Conservation (phyloP, 2,888 invertebrate genomes). For the Brenthis daphne region DNA sequence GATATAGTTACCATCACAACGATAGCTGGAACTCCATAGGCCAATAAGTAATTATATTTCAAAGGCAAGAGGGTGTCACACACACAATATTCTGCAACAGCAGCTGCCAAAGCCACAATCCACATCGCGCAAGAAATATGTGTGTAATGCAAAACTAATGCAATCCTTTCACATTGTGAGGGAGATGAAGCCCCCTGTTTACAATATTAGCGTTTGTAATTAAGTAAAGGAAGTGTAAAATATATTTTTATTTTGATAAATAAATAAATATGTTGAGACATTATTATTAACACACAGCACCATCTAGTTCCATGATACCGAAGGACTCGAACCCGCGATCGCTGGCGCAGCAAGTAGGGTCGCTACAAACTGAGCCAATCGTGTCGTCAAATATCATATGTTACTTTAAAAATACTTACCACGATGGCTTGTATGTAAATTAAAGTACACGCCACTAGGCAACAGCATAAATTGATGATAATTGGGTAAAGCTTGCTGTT, state of each 20-base stretch:
- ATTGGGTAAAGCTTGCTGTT: constrained; percentile 81
- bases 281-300: too few species aligned
- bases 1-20: constrained; percentile 84
- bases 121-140: constrained; percentile 87
- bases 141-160: constrained; percentile 86
- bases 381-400: too few species aligned
- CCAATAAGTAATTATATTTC: constrained; percentile 83
- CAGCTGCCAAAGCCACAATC: constrained; percentile 84
- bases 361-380: too few species aligned
- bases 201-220: background rate
- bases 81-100: constrained; percentile 79
- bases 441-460: constrained; percentile 82
- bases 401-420: constrained; percentile 65
- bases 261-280: too few species aligned
- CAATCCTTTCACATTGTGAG: constrained; percentile 85
- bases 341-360: too few species aligned
- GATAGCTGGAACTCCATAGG: constrained; percentile 84
- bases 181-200: constrained; percentile 83
- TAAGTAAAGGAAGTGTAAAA: background rate
- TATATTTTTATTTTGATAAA: too few species aligned
- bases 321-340: too few species aligned
- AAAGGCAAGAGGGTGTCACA: constrained; percentile 81
- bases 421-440: constrained; percentile 85
- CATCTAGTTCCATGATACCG: too few species aligned
- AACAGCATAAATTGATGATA: constrained; percentile 83